Percentiles rank a stretch among this genome's conserved stretches.
Conservation (phyloP, 1,140 invertebrate genomes). For the Lutraria rhynchaena region DNA sequence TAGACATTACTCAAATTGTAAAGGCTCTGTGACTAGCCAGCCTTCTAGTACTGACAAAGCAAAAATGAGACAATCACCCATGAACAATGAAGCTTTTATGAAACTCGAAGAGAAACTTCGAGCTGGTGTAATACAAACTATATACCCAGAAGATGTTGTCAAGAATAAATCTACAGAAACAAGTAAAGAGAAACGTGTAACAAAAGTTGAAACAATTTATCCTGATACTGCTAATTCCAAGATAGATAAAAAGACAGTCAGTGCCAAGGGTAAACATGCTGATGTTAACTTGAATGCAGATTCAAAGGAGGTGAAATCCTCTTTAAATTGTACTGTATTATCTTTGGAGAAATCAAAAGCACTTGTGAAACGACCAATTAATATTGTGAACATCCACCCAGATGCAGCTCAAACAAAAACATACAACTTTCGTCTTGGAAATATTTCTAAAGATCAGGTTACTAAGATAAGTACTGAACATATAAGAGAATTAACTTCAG, state of each 20-base stretch:
- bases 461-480: not conserved
- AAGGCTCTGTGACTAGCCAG: not conserved
- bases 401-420: not conserved
- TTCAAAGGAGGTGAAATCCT: too few species aligned
- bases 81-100: not conserved
- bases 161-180: not conserved
- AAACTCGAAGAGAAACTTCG: slow-evolving; percentile 37
- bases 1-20: slow-evolving; percentile 23
- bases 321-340: too few species aligned
- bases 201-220: too few species aligned
- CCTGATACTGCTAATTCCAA: not conserved
- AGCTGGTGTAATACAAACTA: slow-evolving; percentile 4
- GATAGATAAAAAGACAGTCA: not conserved
- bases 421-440: slow-evolving; percentile 8
- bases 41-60: not conserved
- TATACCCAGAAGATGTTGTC: not conserved
- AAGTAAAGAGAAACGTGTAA: not conserved
- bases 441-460: not conserved
- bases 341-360: too few species aligned
- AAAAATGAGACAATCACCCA: not conserved
- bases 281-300: too few species aligned
- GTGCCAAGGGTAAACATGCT: too few species aligned
- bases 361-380: too few species aligned
- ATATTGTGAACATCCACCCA: too few species aligned
- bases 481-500: not conserved